Conservation (phyloP, 1,140 invertebrate genomes). For the Papilio aristodemus region DNA sequence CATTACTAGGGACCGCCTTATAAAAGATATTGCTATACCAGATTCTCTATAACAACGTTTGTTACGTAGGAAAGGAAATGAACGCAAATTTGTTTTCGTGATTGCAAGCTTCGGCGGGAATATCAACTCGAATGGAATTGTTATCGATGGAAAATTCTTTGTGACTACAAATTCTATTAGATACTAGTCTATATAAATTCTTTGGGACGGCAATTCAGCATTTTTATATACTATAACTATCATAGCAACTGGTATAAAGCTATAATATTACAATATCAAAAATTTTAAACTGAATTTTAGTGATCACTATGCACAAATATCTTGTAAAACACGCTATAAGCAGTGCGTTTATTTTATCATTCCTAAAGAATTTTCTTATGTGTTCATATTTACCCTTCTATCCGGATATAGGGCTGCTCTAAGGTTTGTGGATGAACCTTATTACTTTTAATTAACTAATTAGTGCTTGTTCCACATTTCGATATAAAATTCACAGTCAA, state of each 20-base stretch:
- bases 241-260: not conserved
- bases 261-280: not conserved
- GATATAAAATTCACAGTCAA: no score
- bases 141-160: constrained; percentile 70
- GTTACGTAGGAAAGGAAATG: constrained; percentile 73
- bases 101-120: constrained; percentile 68
- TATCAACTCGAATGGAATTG: constrained; percentile 67
- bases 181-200: constrained; percentile 50
- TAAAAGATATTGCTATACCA: constrained; percentile 69
- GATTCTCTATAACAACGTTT: constrained; percentile 59
- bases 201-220: not conserved
- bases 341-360: no score
- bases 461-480: no score
- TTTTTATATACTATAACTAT: constrained; percentile 32
- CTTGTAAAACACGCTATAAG: no score
- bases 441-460: no score
- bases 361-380: no score
- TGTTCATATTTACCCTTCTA: no score
- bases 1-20: constrained; percentile 75
- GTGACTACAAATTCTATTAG: constrained; percentile 66
- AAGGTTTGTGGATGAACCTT: no score
- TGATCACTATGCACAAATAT: not conserved
- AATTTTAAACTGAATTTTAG: not conserved
- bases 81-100: constrained; percentile 79
- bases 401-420: no score